Percentiles rank a stretch among this genome's conserved stretches.
phyloP scores from a whole-genome alignment of 2,888 invertebrate species.

The Cataglyphis cursor region DNA sequence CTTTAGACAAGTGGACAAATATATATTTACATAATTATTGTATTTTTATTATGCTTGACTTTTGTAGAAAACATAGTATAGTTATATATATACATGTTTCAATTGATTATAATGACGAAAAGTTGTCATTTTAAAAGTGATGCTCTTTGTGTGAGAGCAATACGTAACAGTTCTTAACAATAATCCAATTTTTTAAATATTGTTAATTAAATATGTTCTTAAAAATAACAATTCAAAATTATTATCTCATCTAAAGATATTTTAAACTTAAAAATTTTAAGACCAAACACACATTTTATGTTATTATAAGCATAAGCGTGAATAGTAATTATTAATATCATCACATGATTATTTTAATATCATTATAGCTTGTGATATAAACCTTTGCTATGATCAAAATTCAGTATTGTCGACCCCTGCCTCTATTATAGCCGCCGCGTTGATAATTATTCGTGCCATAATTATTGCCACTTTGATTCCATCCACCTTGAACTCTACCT shows the following conservation, averaged over 20 bases:
- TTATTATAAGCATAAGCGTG: slow-evolving; percentile 44
- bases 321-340: slow-evolving; percentile 7
- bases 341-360: slow-evolving; percentile 17
- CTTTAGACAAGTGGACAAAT: neutral
- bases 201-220: neutral
- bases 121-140: neutral
- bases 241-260: slow-evolving; percentile 15
- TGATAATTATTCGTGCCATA: slow-evolving; percentile 67
- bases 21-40: slow-evolving; percentile 32
- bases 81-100: neutral
- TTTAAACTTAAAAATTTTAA: slow-evolving; percentile 16
- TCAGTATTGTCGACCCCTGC: slow-evolving; percentile 68
- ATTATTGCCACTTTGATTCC: slow-evolving; percentile 83
- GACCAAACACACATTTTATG: slow-evolving; percentile 9
- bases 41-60: neutral
- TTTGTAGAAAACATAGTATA: neutral
- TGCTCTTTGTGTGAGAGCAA: neutral
- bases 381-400: neutral
- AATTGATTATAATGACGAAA: slow-evolving; percentile 5
- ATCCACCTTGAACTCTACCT: slow-evolving; percentile 86
- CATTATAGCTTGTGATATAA: slow-evolving; percentile 1
- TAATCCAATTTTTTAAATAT: neutral
- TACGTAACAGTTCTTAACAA: slow-evolving; percentile 5
- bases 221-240: slow-evolving; percentile 4
- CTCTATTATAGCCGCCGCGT: slow-evolving; percentile 75